phyloP scores from a whole-genome alignment of 2,888 invertebrate genomes.

The Papilio gigon region DNA sequence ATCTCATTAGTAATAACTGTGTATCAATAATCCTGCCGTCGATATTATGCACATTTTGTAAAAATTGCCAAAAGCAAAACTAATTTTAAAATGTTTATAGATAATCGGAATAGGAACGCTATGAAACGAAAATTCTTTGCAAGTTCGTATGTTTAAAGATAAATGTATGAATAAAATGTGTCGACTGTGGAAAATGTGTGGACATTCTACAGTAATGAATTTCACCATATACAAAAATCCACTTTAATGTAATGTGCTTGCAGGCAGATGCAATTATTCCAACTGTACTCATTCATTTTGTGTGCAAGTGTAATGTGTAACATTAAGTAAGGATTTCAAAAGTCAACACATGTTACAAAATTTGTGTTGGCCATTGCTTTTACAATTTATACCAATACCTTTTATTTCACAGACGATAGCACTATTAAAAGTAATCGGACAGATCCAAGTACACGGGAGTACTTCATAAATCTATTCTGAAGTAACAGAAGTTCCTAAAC shows the following conservation, averaged over 20 bases:
- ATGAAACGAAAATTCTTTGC: conserved; percentile 10
- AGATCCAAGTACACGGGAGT: neutral
- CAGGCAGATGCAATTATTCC: neutral
- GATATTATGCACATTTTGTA: conserved; percentile 20
- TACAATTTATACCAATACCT: neutral
- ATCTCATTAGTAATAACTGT: conserved; percentile 11
- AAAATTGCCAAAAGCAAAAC: neutral
- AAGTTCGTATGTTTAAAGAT: neutral
- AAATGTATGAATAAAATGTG: conserved; percentile 1
- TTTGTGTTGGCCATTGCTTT: neutral
- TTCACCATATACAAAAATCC: neutral
- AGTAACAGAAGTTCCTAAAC: neutral
- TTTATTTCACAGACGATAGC: neutral
- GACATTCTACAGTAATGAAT: too few relatives aligned
- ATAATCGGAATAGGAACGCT: neutral
- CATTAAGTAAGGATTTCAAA: too few relatives aligned
- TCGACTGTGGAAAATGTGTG: neutral
- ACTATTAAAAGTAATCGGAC: neutral
- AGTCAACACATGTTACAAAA: neutral
- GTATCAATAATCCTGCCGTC: conserved; percentile 7
- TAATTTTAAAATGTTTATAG: conserved; percentile 3
- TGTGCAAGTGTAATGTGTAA: neutral
- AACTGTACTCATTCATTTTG: neutral
- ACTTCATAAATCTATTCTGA: neutral
- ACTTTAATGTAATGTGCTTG: conserved; percentile 2